Evolutionary conservation across 1,140 invertebrate species (phyloP).

Genomic region (Achatina immaculata): DNA sequence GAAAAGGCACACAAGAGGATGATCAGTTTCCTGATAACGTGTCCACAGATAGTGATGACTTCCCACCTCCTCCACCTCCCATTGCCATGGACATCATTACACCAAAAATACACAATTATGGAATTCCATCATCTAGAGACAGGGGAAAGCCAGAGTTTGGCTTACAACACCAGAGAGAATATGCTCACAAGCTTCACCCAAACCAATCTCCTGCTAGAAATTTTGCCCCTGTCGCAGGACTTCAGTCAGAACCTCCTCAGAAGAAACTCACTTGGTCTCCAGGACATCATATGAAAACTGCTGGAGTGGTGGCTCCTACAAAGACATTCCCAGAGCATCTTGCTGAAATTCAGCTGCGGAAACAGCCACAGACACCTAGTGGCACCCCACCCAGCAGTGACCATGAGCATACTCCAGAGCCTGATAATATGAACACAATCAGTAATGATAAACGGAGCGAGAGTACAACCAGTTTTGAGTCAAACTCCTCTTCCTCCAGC

Average conservation of each 20-base stretch:
- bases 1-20: slow-evolving; percentile 53
- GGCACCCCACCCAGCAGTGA: slow-evolving; percentile 1
- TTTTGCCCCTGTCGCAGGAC: background rate
- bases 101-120: slow-evolving; percentile 67
- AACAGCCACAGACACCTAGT: background rate
- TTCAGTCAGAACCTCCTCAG: background rate
- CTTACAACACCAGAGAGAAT: slow-evolving; percentile 22
- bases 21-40: slow-evolving; percentile 46
- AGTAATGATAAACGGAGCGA: slow-evolving; percentile 51
- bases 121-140: slow-evolving; percentile 50
- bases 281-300: background rate
- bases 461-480: slow-evolving; percentile 74
- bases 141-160: slow-evolving; percentile 26
- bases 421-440: background rate
- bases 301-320: background rate
- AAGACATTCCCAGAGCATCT: background rate
- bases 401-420: slow-evolving; percentile 15
- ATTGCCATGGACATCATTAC: slow-evolving; percentile 69
- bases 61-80: slow-evolving; percentile 72
- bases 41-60: slow-evolving; percentile 69
- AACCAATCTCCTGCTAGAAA: background rate
- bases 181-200: background rate
- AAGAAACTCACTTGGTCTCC: background rate
- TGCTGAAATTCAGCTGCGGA: background rate
- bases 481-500: slow-evolving; percentile 83